Percentiles rank a stretch among this genome's conserved stretches.
phyloP scores from a whole-genome alignment of 1,140 invertebrate species.

The Sminthurinus signatus region DNA sequence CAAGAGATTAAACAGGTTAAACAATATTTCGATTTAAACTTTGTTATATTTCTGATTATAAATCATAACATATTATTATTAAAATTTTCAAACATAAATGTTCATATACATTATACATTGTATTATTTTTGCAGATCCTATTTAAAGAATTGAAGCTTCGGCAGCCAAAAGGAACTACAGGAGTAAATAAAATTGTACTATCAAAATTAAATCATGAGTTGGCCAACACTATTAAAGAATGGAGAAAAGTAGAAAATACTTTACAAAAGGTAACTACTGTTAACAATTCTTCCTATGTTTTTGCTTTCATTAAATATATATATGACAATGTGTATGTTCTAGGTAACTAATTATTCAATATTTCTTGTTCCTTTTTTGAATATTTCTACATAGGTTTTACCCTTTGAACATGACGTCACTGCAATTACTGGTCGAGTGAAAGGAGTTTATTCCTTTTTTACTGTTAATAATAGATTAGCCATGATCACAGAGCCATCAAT shows the following conservation, averaged over 20 bases:
- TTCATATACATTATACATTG: too few species aligned
- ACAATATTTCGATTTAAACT: too few species aligned
- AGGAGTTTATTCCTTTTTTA: constrained; percentile 66
- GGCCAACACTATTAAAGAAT: constrained; percentile 67
- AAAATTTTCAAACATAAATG: constrained; percentile 46
- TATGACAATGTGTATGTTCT: too few species aligned
- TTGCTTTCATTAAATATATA: too few species aligned
- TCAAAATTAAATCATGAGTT: constrained; percentile 60
- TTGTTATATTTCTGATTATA: background rate
- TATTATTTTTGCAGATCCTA: constrained; percentile 55
- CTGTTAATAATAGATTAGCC: constrained; percentile 71
- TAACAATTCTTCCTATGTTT: too few species aligned
- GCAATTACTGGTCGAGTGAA: constrained; percentile 53
- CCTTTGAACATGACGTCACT: too few species aligned
- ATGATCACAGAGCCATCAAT: constrained; percentile 88
- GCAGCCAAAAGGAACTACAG: constrained; percentile 44
- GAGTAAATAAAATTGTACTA: constrained; percentile 72
- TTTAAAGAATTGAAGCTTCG: constrained; percentile 43
- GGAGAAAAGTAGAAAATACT: constrained; percentile 70
- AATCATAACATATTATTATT: constrained; percentile 16
- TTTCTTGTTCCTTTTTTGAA: too few species aligned
- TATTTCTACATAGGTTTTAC: too few species aligned
- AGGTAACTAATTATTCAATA: too few species aligned
- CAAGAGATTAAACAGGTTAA: constrained; percentile 48
- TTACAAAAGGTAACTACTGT: too few species aligned